A percentile compares a stretch with the other conserved stretches of the same genome.
These are phyloP conservation scores for Lacerta agilis DNA, from an alignment of 2,797 vertebrate genomes.

Conservation along the genomic window DNA sequence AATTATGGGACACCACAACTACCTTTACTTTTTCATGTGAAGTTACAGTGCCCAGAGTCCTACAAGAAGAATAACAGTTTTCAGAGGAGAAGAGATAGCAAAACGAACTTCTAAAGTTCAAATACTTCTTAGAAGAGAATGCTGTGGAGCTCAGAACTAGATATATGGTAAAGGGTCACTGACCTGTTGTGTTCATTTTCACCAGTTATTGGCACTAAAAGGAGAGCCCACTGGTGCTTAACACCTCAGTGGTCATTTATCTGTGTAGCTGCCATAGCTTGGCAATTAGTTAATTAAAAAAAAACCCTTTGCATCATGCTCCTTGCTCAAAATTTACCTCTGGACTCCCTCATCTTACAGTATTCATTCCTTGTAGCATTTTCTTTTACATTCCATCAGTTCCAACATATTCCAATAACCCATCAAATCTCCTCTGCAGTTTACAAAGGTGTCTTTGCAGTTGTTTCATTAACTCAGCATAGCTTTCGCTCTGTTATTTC, in stretches of 20 bases:
- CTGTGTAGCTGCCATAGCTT: not conserved
- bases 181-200: not conserved
- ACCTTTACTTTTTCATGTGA: too few relatives aligned
- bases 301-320: not conserved
- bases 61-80: not conserved
- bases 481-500: not conserved
- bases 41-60: not conserved
- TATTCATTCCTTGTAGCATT: not conserved
- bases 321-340: not conserved
- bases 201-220: not conserved
- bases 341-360: not conserved
- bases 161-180: not conserved
- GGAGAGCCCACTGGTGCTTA: not conserved
- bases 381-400: not conserved
- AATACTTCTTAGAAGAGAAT: not conserved
- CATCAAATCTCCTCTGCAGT: not conserved
- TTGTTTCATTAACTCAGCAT: not conserved
- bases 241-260: not conserved
- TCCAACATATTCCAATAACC: not conserved
- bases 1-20: too few relatives aligned
- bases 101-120: not conserved
- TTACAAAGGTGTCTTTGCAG: not conserved
- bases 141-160: not conserved
- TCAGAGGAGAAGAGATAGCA: not conserved
- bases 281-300: not conserved